Percentiles rank a stretch among this genome's conserved stretches.
Conservation (phyloP, 1,140 invertebrate genomes). For the Rhizoglyphus robini region DNA sequence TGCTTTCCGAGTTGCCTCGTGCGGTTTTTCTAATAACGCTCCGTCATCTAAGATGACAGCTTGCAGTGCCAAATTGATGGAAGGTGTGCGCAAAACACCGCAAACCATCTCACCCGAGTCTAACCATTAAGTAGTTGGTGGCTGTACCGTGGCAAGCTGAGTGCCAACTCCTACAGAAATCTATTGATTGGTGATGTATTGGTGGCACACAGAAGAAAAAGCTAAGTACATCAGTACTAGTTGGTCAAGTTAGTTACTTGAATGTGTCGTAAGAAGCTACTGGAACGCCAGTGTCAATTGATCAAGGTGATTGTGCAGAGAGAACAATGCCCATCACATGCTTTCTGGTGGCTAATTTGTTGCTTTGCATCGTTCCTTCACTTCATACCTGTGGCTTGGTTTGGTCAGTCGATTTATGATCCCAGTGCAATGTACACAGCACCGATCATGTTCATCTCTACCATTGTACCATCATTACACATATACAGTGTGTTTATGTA, state of each 20-base stretch:
- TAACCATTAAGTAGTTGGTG: background rate
- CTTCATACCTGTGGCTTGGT: background rate
- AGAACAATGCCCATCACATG: background rate
- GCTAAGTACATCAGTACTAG: background rate
- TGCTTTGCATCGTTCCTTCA: background rate
- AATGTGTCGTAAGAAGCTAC: background rate
- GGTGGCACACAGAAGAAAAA: too few species aligned
- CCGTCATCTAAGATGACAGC: background rate
- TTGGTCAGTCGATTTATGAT: background rate
- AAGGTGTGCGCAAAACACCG: conserved; percentile 1
- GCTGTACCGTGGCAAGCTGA: too few species aligned
- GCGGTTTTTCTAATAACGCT: background rate
- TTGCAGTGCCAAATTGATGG: conserved; percentile 9
- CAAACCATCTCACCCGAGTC: background rate
- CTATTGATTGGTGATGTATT: too few species aligned
- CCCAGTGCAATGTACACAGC: too few species aligned
- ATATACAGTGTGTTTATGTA: too few species aligned
- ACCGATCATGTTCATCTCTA: too few species aligned
- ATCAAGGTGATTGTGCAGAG: background rate
- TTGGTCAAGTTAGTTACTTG: background rate
- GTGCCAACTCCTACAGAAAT: too few species aligned
- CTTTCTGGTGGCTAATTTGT: conserved; percentile 1
- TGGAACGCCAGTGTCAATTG: too few species aligned
- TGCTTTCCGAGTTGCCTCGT: background rate
- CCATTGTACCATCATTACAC: too few species aligned